phyloP scores from a whole-genome alignment of 1,140 invertebrate species.

The Muscidifurax raptorellus region DNA sequence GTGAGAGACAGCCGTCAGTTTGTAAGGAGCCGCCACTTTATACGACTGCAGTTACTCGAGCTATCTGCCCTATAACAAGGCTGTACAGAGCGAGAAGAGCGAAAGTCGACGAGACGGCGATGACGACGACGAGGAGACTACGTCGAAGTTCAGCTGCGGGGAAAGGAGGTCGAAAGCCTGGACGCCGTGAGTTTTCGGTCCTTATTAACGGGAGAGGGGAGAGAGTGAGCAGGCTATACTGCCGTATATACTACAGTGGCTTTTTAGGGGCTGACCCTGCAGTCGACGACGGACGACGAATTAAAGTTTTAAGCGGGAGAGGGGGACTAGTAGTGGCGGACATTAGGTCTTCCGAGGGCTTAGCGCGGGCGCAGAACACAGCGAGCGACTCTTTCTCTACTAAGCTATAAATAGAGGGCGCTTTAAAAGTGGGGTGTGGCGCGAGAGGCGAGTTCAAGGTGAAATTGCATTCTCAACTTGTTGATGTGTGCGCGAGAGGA shows the following conservation, averaged over 20 bases:
- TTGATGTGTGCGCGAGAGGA: constrained; percentile 40
- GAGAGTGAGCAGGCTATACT: too few species aligned
- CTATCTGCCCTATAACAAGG: not conserved
- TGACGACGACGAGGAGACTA: not conserved
- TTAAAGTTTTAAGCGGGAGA: not conserved
- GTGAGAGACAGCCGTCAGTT: not conserved
- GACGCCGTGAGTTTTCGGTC: not conserved
- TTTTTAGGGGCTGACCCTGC: constrained; percentile 1
- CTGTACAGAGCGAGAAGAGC: not conserved
- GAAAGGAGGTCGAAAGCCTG: constrained; percentile 49
- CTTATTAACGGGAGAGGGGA: not conserved
- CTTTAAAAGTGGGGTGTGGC: constrained; percentile 52
- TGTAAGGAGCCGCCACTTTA: not conserved
- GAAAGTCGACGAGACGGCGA: not conserved
- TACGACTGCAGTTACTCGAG: not conserved
- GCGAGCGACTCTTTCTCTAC: not conserved
- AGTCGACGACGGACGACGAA: constrained; percentile 11
- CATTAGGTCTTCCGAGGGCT: not conserved
- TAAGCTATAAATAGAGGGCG: constrained; percentile 50
- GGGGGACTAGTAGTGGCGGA: not conserved
- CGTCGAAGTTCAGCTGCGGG: not conserved
- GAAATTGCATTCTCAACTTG: constrained; percentile 53
- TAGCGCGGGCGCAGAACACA: not conserved
- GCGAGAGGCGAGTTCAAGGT: constrained; percentile 50
- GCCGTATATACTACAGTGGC: too few species aligned